Base-by-base conservation (phyloP, 1,140 invertebrate species). In the Drusus annulatus region DNA sequence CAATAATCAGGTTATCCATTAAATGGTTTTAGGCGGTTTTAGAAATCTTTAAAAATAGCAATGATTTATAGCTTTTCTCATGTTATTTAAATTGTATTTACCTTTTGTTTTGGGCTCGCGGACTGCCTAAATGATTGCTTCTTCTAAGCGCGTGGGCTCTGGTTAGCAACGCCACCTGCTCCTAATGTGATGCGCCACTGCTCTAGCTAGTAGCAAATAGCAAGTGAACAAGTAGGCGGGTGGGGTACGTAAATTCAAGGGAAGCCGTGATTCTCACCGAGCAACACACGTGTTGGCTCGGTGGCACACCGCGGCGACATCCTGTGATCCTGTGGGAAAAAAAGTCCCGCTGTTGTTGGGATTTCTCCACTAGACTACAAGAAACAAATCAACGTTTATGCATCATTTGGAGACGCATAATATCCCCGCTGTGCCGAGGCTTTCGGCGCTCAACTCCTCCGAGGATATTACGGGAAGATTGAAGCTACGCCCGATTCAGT, bases 321-420 rank as follows among this genome's bases (percentile, higher is more conserved):
- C 36, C 36, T 45, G 36, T 45, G 36, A 74, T 74, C 71, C 71
- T 75, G 71, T 58, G 71, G 71, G 71, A 75, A 58, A 28, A 71
- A 25, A 75, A 73, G 17, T 58, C 54, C 19, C 21, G 23, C 25
- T 75, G 52, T 58, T 36, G 52, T 54, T 36, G 68, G 68, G 68
- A 31, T 58, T 75, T 58, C 28, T n/a, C 10, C 36, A 45, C 36
- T 45, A 36, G 36, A 45, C 54, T 36, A 75, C 25, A 58, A 10
- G 54, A 75, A 73, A 75, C 54, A 75, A 75, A 56, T 75, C 71
- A 75, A 58, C 54, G 25, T 75, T 56, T 56, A 58, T 58, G 21
- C 71, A 31, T 68, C 63, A 31, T 68, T 68, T 68, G 28, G 36
- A 68, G n/a, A 36, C 25, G 63, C 63, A 45, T 68, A 17, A 36